These are phyloP conservation scores for Lamellibrachia satsuma DNA, from an alignment of 2,888 invertebrate genomes.

Conservation along the genomic window DNA sequence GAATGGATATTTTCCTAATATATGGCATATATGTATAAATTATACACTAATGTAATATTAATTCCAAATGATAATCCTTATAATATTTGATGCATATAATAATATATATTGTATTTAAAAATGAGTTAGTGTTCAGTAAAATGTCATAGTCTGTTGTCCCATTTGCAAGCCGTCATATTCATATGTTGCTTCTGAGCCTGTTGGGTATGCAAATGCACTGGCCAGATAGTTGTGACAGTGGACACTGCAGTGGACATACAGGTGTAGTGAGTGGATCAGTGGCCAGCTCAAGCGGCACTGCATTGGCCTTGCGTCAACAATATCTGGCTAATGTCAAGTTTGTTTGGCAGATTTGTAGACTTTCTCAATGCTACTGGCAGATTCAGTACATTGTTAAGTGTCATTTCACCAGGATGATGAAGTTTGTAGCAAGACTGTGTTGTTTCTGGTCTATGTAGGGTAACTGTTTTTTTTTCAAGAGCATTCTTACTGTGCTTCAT, in stretches of 20 bases:
- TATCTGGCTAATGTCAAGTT: neutral
- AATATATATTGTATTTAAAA: neutral
- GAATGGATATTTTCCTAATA: neutral
- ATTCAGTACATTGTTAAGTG: neutral
- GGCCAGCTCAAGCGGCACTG: neutral
- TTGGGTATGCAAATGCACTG: neutral
- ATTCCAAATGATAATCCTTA: neutral
- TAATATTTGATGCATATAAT: neutral
- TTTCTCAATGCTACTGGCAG: neutral
- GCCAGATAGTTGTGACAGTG: neutral
- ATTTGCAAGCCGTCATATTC: neutral
- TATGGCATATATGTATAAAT: neutral
- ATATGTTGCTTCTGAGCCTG: neutral
- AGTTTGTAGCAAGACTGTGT: neutral
- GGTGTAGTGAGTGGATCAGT: neutral
- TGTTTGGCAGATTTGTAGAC: constrained; percentile 5
- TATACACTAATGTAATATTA: neutral
- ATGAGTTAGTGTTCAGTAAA: neutral
- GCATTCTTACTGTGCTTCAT: no score
- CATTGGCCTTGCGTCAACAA: neutral
- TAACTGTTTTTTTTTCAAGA: no score
- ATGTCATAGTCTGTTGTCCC: neutral
- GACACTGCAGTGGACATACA: neutral
- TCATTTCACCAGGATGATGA: neutral
- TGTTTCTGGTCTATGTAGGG: no score